These are phyloP conservation scores for Trachemys scripta DNA, from an alignment of 2,113 vertebrate genomes.

Conservation along the genomic window DNA sequence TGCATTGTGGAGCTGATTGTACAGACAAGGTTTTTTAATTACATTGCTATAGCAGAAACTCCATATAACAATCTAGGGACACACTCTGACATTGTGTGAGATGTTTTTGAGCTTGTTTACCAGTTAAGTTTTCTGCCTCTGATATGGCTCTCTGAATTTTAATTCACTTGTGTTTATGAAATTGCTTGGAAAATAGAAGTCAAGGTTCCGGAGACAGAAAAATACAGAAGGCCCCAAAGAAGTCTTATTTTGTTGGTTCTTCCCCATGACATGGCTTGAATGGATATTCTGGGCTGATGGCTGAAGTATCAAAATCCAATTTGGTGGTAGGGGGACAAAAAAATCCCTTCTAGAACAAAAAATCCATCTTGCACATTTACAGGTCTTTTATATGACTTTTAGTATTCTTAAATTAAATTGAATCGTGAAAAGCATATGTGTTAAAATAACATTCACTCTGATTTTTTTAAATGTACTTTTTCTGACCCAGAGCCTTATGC, in stretches of 20 bases:
- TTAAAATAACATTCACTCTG: background rate
- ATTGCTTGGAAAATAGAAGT: background rate
- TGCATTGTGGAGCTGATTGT: background rate
- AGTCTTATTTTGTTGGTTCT: slow-evolving; percentile 3
- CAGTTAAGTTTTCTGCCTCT: slow-evolving; percentile 5
- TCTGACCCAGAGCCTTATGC: background rate
- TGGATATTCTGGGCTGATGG: background rate
- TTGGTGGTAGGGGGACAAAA: background rate
- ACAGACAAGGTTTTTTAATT: background rate
- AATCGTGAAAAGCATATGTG: background rate
- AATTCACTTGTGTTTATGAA: slow-evolving; percentile 24
- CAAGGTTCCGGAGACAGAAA: slow-evolving; percentile 4
- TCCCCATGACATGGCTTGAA: background rate
- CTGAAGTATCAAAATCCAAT: background rate
- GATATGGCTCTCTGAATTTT: background rate
- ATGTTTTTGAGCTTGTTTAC: slow-evolving; percentile 4
- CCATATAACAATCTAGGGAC: background rate
- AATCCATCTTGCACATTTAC: background rate
- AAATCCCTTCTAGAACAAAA: background rate
- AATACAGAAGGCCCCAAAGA: background rate
- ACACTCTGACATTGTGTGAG: background rate
- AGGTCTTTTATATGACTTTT: background rate
- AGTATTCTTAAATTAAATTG: background rate
- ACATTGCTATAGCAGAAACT: background rate
- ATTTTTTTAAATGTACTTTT: background rate